These are phyloP conservation scores for Siniperca obscura DNA, from an alignment of 2,797 vertebrate species.

Conservation along the genomic window DNA sequence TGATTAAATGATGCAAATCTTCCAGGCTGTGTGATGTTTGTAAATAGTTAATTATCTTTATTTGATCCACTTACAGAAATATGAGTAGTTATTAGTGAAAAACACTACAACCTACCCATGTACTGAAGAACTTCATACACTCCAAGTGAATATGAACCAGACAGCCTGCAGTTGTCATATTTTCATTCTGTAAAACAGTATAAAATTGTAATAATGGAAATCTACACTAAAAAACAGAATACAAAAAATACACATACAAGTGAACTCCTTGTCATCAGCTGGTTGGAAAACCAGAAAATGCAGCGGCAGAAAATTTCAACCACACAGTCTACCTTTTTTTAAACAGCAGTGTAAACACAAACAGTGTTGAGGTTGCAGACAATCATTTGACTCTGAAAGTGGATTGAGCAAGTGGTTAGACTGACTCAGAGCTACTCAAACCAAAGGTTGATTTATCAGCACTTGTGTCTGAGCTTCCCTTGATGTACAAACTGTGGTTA, in stretches of 20 bases:
- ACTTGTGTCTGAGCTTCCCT: slow-evolving; percentile 38
- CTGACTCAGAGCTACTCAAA: slow-evolving; percentile 24
- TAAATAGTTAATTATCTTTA: slow-evolving; percentile 10
- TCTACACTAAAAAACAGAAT: neutral
- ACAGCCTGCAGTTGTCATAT: neutral
- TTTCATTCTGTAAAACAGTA: neutral
- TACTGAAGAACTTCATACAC: no score
- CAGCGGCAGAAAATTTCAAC: no score
- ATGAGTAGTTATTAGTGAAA: slow-evolving; percentile 8
- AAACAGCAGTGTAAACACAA: no score
- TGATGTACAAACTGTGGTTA: slow-evolving; percentile 22
- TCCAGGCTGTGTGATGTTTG: neutral
- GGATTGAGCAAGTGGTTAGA: slow-evolving; percentile 1
- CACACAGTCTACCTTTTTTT: no score
- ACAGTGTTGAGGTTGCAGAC: slow-evolving; percentile 21
- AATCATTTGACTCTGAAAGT: slow-evolving; percentile 30
- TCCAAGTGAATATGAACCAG: neutral
- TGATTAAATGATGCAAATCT: neutral
- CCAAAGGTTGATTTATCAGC: slow-evolving; percentile 37
- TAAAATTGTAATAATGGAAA: neutral
- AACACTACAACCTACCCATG: neutral
- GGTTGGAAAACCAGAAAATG: neutral
- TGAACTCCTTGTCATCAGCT: no score
- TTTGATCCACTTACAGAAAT: slow-evolving; percentile 5
- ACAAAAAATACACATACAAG: neutral